Conservation (phyloP, 2,113 vertebrate species). For the Desmodus rotundus region DNA sequence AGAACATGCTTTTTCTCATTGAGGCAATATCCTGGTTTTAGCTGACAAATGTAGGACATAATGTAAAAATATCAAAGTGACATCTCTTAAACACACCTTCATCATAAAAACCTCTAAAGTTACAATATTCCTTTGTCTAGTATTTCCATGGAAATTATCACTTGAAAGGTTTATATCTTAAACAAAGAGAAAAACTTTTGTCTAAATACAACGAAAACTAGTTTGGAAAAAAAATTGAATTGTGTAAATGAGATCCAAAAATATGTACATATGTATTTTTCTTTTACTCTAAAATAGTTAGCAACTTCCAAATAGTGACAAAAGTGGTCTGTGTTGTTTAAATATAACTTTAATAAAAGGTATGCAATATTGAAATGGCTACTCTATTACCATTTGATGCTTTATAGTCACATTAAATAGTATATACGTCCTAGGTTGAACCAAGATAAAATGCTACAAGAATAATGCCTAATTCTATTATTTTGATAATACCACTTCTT, state of each 20-base stretch:
- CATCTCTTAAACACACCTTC: constrained; percentile 93
- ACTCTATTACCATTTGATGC: constrained; percentile 48
- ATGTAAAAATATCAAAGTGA: constrained; percentile 99
- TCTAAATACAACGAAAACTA: constrained; percentile 82
- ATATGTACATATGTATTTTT: constrained; percentile 30
- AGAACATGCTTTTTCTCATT: constrained; percentile 99
- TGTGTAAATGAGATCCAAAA: constrained; percentile 61
- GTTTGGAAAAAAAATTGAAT: constrained; percentile 65
- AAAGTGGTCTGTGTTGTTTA: constrained; percentile 40
- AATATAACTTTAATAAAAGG: constrained; percentile 55
- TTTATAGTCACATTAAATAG: constrained; percentile 55
- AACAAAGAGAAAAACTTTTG: constrained; percentile 81
- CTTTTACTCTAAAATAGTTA: constrained; percentile 16
- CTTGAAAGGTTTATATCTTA: constrained; percentile 83
- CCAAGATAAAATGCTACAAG: constrained; percentile 49
- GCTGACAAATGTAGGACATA: constrained; percentile 99
- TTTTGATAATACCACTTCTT: not conserved
- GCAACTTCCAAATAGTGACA: constrained; percentile 55
- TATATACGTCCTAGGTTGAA: not conserved
- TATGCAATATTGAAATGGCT: constrained; percentile 58
- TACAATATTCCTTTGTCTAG: constrained; percentile 90
- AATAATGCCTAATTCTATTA: not conserved
- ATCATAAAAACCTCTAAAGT: constrained; percentile 90
- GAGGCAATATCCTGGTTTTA: constrained; percentile 99
- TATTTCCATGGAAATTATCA: constrained; percentile 83